These are phyloP conservation scores for Paradoxurus hermaphroditus DNA, from an alignment of 2,113 vertebrate species.

Conservation along the genomic window DNA sequence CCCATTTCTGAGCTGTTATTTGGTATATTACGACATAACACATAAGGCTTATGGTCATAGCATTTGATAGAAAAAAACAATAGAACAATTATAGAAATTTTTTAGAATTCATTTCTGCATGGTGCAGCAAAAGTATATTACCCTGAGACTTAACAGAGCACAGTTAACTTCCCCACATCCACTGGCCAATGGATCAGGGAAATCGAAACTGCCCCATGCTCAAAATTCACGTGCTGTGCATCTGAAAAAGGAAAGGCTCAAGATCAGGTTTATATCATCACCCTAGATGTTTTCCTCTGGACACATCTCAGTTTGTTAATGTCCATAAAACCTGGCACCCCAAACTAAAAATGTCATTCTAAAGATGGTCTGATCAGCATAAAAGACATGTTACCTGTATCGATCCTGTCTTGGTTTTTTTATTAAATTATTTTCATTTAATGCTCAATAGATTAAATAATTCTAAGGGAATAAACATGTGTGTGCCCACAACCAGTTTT, in stretches of 20 bases:
- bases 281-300: neutral
- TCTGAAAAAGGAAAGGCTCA: neutral
- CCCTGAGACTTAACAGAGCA: neutral
- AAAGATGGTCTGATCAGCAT: neutral
- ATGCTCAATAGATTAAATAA: neutral
- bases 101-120: neutral
- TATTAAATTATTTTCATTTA: neutral
- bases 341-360: neutral
- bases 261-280: neutral
- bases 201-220: neutral
- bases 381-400: neutral
- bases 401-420: neutral
- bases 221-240: neutral
- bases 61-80: neutral
- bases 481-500: neutral
- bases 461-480: neutral
- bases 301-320: neutral
- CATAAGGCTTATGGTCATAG: neutral
- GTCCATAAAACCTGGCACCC: neutral
- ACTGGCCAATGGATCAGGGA: rapidly evolving
- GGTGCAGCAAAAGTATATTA: neutral
- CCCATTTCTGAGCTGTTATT: neutral
- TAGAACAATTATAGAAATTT: neutral
- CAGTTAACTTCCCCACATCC: neutral
- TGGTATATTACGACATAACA: neutral